These are phyloP conservation scores for Neocrepidodera transversa DNA, from an alignment of 2,888 invertebrate species.

Conservation along the genomic window DNA sequence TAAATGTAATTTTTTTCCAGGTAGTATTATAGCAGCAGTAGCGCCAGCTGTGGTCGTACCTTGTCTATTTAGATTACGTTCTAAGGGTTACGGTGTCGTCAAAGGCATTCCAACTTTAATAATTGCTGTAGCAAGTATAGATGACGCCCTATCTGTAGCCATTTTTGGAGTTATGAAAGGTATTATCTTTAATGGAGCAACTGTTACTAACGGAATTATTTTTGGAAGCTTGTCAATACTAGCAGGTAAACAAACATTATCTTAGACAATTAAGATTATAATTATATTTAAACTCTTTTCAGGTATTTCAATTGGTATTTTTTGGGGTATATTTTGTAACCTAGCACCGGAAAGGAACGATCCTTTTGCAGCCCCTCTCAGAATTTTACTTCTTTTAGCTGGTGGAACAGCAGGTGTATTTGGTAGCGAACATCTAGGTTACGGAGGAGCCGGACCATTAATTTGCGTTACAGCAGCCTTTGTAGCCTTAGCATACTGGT, in stretches of 20 bases:
- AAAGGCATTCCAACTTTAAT: slow-evolving; percentile 96
- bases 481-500: slow-evolving; percentile 82
- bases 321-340: slow-evolving; percentile 82
- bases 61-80: slow-evolving; percentile 83
- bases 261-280: not conserved
- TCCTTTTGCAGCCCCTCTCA: slow-evolving; percentile 74
- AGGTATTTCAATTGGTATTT: slow-evolving; percentile 71
- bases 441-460: slow-evolving; percentile 80
- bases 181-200: slow-evolving; percentile 82
- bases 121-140: slow-evolving; percentile 93
- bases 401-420: slow-evolving; percentile 86
- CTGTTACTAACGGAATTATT: slow-evolving; percentile 72
- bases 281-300: too few species aligned
- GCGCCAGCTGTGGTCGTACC: slow-evolving; percentile 97
- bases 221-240: slow-evolving; percentile 84
- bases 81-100: slow-evolving; percentile 88
- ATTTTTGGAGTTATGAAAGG: slow-evolving; percentile 89
- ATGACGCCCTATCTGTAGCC: slow-evolving; percentile 95
- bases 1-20: slow-evolving; percentile 30
- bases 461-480: slow-evolving; percentile 84
- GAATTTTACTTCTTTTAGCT: slow-evolving; percentile 79
- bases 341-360: slow-evolving; percentile 85
- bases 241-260: too few species aligned
- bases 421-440: slow-evolving; percentile 67
- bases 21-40: slow-evolving; percentile 88